phyloP scores from a whole-genome alignment of 2,113 vertebrate genomes.

The Strix uralensis region DNA sequence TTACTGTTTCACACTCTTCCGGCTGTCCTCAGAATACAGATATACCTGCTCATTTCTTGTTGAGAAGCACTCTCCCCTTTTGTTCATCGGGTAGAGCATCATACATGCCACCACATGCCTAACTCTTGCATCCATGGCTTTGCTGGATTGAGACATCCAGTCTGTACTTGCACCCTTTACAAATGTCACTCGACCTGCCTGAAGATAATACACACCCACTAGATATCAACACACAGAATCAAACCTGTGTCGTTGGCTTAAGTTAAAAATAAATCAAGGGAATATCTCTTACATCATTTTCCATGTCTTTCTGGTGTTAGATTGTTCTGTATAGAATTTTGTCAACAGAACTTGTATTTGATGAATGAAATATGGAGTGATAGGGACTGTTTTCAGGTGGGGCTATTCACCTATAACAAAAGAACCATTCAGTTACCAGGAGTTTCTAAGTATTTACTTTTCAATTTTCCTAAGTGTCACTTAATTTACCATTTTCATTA shows the following conservation, averaged over 20 bases:
- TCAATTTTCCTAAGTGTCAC: background rate
- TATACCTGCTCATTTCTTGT: background rate
- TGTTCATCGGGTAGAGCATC: background rate
- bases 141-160: background rate
- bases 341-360: background rate
- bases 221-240: background rate
- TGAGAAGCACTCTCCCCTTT: background rate
- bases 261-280: conserved; percentile 1
- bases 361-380: background rate
- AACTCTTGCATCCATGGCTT: background rate
- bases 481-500: background rate
- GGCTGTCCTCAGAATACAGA: background rate
- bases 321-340: background rate
- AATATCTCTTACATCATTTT: background rate
- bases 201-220: background rate
- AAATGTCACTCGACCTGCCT: background rate
- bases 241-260: background rate
- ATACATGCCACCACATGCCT: background rate
- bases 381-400: background rate
- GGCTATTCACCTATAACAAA: background rate
- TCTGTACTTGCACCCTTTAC: background rate
- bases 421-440: background rate
- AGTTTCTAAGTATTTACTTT: background rate
- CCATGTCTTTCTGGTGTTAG: background rate
- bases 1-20: background rate